These are phyloP conservation scores for Dolichomitus sp. DNA, from an alignment of 2,888 invertebrate genomes.

Conservation along the genomic window DNA sequence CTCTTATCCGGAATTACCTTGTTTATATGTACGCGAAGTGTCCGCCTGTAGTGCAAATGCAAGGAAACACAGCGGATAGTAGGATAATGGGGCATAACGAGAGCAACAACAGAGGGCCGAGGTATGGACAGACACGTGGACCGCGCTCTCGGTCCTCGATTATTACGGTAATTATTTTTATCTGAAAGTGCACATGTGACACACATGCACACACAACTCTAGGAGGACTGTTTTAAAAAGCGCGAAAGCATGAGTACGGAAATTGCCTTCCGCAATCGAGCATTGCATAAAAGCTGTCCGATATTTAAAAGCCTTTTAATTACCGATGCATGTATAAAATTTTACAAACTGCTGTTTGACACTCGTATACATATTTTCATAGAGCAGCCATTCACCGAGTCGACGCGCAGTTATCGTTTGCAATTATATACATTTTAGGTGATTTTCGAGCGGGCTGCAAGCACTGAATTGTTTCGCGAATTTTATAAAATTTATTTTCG, in stretches of 20 bases:
- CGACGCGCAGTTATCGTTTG: not conserved
- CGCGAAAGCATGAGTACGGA: not conserved
- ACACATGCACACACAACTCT: not conserved
- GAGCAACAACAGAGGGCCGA: conserved; percentile 4
- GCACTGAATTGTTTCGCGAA: not conserved
- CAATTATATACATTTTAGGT: not conserved
- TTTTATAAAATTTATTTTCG: not conserved
- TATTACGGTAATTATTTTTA: conserved; percentile 26
- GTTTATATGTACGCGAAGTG: conserved; percentile 8
- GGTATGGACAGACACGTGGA: not conserved
- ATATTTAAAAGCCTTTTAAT: conserved; percentile 32
- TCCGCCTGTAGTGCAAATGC: not conserved
- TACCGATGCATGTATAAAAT: conserved; percentile 6
- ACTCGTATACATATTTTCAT: not conserved
- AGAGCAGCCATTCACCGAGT: not conserved
- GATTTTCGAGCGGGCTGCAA: not conserved
- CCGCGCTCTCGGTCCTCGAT: not conserved
- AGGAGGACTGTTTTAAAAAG: conserved; percentile 7
- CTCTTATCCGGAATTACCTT: conserved; percentile 4
- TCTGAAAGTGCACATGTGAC: not conserved
- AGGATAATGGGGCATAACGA: conserved; percentile 27
- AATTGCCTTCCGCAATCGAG: conserved; percentile 10
- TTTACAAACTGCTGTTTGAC: conserved; percentile 5
- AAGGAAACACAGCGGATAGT: conserved; percentile 4
- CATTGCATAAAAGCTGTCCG: conserved; percentile 1